These are phyloP conservation scores for Pelodiscus sinensis DNA, from an alignment of 2,113 vertebrate species.

Conservation along the genomic window DNA sequence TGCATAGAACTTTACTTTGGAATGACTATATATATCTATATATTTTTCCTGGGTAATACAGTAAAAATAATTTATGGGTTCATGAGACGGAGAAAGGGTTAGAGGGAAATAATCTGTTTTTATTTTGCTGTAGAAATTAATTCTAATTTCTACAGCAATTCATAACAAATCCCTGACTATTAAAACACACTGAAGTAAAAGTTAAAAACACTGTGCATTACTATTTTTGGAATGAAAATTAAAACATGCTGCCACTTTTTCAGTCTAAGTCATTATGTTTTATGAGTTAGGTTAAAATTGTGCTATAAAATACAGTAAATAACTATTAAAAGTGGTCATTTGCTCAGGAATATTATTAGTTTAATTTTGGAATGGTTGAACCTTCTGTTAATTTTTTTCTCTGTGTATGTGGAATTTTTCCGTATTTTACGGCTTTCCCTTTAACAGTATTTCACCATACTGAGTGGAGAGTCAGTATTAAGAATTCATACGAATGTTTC, in stretches of 20 bases:
- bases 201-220: conserved; percentile 53
- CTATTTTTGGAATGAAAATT: conserved; percentile 74
- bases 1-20: conserved; percentile 53
- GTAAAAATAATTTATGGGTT: conserved; percentile 23
- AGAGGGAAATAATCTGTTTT: conserved; percentile 52
- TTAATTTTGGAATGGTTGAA: conserved; percentile 63
- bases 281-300: conserved; percentile 75
- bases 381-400: background rate
- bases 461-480: background rate
- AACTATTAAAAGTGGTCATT: conserved; percentile 78
- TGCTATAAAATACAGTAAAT: conserved; percentile 77
- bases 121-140: conserved; percentile 71
- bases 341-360: conserved; percentile 71
- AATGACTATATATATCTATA: conserved; percentile 25
- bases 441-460: background rate
- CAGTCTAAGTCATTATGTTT: conserved; percentile 76
- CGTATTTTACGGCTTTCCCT: background rate
- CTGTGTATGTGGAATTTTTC: conserved; percentile 12
- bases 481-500: background rate
- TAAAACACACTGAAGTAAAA: conserved; percentile 64
- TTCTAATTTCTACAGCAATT: conserved; percentile 64
- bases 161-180: conserved; percentile 67
- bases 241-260: conserved; percentile 67
- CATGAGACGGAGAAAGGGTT: conserved; percentile 25
- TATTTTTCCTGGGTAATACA: conserved; percentile 29